Base-by-base conservation (phyloP, 2,888 invertebrate species). In the Hipparchia semele region DNA sequence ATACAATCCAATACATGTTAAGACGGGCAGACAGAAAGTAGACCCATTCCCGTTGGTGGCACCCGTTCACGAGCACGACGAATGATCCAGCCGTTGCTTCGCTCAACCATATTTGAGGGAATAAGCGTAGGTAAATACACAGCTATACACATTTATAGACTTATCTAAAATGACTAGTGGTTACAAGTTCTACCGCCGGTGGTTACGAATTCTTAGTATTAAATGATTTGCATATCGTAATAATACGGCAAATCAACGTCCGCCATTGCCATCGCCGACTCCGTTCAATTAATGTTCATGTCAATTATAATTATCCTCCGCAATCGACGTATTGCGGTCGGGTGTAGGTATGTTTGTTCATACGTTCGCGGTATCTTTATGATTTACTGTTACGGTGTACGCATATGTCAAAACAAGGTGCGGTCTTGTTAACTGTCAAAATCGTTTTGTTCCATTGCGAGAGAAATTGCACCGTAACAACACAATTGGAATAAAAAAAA, bases 161-260 rank as follows among this genome's bases (percentile, higher is more conserved):
- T 39, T 39, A 39, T 39, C 39, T 39, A 49, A 8, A n/a, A 54
- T n/a, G 2, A 54, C 54, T 54, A 54, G n/a, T 12, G 54, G 54
- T 54, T 54, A 54, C 54, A 6, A 54, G n/a, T 12, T 54, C n/a
- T n/a, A 54, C 6, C 6, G n/a, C n/a, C 54, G 54, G 54, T 54
- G 54, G 54, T 54, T 12, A 53, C 33, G 51, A 65, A 53, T 65
- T 23, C 58, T 69, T 61, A 59, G 49, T 74, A 53, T 53, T 13
- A 53, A 65, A 65, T 53, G 10, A 69, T 53, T 71, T 59, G 65
- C 71, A 73, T 71, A 66, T 59, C 64, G 65, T 70, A 56, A 61
- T 71, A 71, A 71, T 73, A 71, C 53, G 71, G 70, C 73, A 71
- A 73, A 73, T 75, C 75, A 71, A 56, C 71, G 75, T 75, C 59